phyloP scores from a whole-genome alignment of 2,888 invertebrate genomes.

The Pristionchus fissidentatus region DNA sequence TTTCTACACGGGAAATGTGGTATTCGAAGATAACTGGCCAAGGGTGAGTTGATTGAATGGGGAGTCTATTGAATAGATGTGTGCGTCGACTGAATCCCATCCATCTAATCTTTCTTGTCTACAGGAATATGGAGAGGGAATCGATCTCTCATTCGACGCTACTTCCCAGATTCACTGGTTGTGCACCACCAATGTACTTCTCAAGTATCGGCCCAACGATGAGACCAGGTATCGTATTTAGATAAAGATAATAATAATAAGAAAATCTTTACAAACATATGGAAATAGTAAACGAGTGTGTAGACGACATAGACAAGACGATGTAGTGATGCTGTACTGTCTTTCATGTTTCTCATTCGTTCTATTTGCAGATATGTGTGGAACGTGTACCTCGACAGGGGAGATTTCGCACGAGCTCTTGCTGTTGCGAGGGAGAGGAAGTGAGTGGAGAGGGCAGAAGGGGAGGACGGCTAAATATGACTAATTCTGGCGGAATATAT shows the following conservation, averaged over 20 bases:
- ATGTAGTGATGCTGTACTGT: background rate
- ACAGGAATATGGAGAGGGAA: constrained; percentile 56
- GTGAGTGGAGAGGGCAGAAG: constrained; percentile 2
- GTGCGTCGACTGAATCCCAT: constrained; percentile 36
- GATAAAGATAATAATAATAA: background rate
- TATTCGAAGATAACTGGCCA: constrained; percentile 69
- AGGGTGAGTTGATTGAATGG: constrained; percentile 49
- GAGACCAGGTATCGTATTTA: constrained; percentile 65
- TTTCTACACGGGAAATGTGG: constrained; percentile 63
- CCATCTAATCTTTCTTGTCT: background rate
- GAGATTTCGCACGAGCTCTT: constrained; percentile 68
- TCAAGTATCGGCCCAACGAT: constrained; percentile 72
- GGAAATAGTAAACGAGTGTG: too few relatives aligned
- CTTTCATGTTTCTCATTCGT: background rate
- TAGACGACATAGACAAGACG: too few relatives aligned
- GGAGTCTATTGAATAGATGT: background rate
- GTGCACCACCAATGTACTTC: constrained; percentile 59
- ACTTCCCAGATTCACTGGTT: constrained; percentile 70
- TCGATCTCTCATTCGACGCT: constrained; percentile 66
- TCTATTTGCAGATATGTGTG: constrained; percentile 66
- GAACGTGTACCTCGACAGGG: constrained; percentile 69
- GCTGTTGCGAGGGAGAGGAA: constrained; percentile 56
- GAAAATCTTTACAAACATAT: background rate
- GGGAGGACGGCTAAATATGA: background rate
- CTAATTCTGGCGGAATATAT: too few relatives aligned